These are phyloP conservation scores for Suillia variegata DNA, from an alignment of 2,888 invertebrate genomes.

Conservation along the genomic window DNA sequence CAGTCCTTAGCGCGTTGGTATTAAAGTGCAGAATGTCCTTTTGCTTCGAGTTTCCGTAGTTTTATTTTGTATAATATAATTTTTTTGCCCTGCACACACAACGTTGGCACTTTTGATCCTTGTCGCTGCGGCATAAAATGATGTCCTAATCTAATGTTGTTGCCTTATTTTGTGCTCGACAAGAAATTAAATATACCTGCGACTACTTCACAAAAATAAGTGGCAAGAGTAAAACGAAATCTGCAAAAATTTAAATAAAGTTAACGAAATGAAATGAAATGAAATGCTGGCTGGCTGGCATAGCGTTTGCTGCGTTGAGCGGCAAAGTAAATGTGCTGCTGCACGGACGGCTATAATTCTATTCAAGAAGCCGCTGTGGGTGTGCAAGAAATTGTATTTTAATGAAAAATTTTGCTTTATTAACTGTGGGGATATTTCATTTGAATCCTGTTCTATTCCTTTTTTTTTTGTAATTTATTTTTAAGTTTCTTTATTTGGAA, in stretches of 20 bases:
- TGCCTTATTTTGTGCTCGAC: constrained; percentile 18
- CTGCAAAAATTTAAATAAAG: too few species aligned
- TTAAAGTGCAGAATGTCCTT: not conserved
- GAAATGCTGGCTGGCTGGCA: not conserved
- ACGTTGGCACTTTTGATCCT: not conserved
- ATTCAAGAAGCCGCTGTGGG: not conserved
- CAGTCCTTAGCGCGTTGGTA: not conserved
- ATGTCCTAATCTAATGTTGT: constrained; percentile 28
- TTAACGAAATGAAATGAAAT: not conserved
- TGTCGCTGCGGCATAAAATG: constrained; percentile 9
- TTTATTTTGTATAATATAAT: not conserved
- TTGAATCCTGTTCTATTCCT: not conserved
- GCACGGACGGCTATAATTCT: not conserved
- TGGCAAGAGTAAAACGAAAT: too few species aligned
- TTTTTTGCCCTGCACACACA: not conserved
- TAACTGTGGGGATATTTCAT: constrained; percentile 8
- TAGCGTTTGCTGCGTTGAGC: not conserved
- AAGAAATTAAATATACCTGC: constrained; percentile 14
- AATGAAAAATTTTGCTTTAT: constrained; percentile 11
- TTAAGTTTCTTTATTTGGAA: not conserved
- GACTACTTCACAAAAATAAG: not conserved
- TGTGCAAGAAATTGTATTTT: constrained; percentile 9
- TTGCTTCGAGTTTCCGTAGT: not conserved
- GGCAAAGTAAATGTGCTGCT: not conserved
- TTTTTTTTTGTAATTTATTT: not conserved